Evolutionary conservation across 37 sponge, comb jelly and placozoan genomes (phyloP).

Genomic region (Dysidea cf. avara): DNA sequence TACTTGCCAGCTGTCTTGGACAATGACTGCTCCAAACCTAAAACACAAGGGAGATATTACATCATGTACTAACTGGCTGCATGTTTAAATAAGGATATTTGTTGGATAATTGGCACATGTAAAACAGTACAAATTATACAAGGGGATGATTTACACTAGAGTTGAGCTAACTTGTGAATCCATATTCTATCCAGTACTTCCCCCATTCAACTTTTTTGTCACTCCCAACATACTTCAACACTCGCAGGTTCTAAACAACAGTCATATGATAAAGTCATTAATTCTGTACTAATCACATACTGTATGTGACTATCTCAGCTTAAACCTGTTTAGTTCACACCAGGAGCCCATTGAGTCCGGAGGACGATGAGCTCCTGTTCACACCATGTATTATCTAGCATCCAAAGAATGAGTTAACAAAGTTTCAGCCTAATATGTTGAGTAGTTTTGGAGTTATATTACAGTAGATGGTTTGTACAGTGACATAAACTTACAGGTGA

Average conservation of each 20-base stretch:
- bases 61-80: neutral
- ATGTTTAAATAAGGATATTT: neutral
- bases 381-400: too few species aligned
- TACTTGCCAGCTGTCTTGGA: constrained; percentile 81
- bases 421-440: too few species aligned
- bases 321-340: too few species aligned
- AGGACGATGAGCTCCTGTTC: too few species aligned
- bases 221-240: constrained; percentile 87
- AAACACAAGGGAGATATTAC: constrained; percentile 5
- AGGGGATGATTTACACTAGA: neutral
- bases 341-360: too few species aligned
- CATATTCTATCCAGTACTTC: constrained; percentile 88
- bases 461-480: too few species aligned
- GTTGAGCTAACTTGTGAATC: constrained; percentile 63
- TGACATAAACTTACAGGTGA: too few species aligned
- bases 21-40: constrained; percentile 85
- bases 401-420: too few species aligned
- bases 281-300: too few species aligned
- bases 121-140: neutral
- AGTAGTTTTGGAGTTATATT: too few species aligned
- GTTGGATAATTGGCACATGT: neutral
- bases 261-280: too few species aligned
- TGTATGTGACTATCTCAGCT: too few species aligned
- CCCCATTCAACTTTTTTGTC: constrained; percentile 95
- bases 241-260: constrained; percentile 70